A percentile compares a stretch with the other conserved stretches of the same genome.
phyloP scores from a whole-genome alignment of 2,797 vertebrate species.

The Rousettus madagascariensis region DNA sequence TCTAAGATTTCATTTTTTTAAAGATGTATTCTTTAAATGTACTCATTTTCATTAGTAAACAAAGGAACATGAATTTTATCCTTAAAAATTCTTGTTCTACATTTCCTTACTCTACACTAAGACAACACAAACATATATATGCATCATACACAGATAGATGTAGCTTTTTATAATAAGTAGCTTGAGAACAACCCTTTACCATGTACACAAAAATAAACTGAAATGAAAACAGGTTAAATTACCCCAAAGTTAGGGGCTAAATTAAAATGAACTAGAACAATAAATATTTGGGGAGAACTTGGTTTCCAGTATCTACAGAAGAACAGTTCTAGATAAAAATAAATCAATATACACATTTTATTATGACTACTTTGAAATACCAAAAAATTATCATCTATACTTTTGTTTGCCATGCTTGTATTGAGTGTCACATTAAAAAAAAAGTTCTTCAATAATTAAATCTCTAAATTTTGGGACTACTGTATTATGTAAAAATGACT shows the following conservation, averaged over 20 bases:
- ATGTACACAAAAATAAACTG: not conserved
- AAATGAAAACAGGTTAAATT: not conserved
- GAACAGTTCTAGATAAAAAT: not conserved
- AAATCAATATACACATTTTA: not conserved
- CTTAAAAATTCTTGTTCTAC: not conserved
- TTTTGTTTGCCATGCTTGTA: not conserved
- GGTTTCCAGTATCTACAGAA: not conserved
- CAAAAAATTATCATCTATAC: not conserved
- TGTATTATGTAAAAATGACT: not conserved
- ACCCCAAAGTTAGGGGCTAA: not conserved
- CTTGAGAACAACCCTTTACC: not conserved
- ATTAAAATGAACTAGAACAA: conserved; percentile 20
- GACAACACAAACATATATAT: not conserved
- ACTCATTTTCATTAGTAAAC: not conserved
- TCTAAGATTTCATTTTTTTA: too few relatives aligned
- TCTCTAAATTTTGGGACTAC: not conserved
- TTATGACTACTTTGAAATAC: not conserved
- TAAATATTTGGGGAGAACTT: not conserved
- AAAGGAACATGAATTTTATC: not conserved
- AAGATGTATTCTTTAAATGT: not conserved
- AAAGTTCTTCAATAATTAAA: not conserved
- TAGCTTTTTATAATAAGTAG: not conserved
- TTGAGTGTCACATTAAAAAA: not conserved
- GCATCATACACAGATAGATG: not conserved
- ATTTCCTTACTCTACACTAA: not conserved